Percentiles rank a stretch among this genome's conserved stretches.
Evolutionary conservation across 2,113 vertebrate species (phyloP).

Genomic region (Neolamprologus sp.): DNA sequence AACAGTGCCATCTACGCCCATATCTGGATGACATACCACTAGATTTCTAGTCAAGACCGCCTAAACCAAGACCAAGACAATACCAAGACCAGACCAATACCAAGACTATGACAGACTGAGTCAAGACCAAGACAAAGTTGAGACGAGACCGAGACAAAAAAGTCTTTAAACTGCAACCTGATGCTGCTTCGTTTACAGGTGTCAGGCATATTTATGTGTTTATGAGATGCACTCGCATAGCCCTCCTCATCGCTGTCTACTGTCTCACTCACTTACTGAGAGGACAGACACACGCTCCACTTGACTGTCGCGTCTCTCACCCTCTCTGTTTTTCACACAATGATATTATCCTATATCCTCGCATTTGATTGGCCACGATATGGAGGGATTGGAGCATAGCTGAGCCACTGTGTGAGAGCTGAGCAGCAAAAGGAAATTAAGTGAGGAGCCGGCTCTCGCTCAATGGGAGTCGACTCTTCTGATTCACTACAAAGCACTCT

Average conservation of each 20-base stretch:
- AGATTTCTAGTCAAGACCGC: too few relatives aligned
- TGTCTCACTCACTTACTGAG: background rate
- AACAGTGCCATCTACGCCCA: too few relatives aligned
- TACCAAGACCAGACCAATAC: too few relatives aligned
- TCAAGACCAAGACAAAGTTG: too few relatives aligned
- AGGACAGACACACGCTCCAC: accelerated
- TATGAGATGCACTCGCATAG: accelerated
- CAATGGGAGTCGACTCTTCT: background rate
- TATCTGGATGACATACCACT: too few relatives aligned
- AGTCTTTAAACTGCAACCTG: too few relatives aligned
- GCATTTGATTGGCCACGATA: background rate
- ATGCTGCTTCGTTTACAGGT: too few relatives aligned
- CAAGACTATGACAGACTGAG: too few relatives aligned
- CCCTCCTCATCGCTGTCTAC: accelerated
- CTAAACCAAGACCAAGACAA: too few relatives aligned
- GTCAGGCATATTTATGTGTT: too few relatives aligned
- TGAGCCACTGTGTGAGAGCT: background rate
- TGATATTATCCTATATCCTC: background rate
- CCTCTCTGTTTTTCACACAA: background rate
- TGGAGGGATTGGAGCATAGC: background rate
- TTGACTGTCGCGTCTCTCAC: accelerated
- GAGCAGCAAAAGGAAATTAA: background rate
- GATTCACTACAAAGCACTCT: background rate
- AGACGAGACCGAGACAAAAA: too few relatives aligned
- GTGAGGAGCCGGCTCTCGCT: background rate